Evolutionary conservation across 2,888 invertebrate species (phyloP), one percentile per base, ranked within the genome.

Genomic region (Pecten maximus): DNA sequence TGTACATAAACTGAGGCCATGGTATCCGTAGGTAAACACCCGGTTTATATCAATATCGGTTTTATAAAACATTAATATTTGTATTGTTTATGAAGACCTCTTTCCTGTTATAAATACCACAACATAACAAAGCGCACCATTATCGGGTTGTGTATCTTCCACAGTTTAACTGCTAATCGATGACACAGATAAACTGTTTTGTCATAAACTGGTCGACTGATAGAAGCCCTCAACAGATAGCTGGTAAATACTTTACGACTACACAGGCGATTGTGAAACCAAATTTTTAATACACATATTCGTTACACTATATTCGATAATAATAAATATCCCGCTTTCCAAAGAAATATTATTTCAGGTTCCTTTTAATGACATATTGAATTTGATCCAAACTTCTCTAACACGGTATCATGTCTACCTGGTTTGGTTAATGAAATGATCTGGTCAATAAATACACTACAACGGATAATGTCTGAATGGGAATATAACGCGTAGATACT

Each of bases 111-210:
- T 8, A 28, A 28, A 10, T 74, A 74, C 74, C 35, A 28, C 74
- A 10, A 74, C 54, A 54, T 23, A 19, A 54, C 74, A 74, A 74
- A 35, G 74, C 10, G 10, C 35, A 6, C 28, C 35, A 74, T 74
- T 74, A 74, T 74, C 28, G 28, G 28, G 28, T 28, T n/a, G 35
- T 74, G 74, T 74, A 74, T 35, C 74, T 60, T 12, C 74, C 2
- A 74, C n/a, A 54, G n/a, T n/a, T 23, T 54, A 54, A 54, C 54
- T 54, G 23, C 74, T 15, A 74, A 74, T 74, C 74, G 74, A 74
- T 74, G 28, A 35, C 74, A 35, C 23, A 15, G 74, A 74, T 74
- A 35, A 74, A 74, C 74, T 35, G 28, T 23, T 74, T 35, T 74
- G 74, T 8, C 23, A 35, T 15, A 74, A 8, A 74, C 28, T 35